phyloP scores from a whole-genome alignment of 2,888 invertebrate species.

The Octonoba sinensis region DNA sequence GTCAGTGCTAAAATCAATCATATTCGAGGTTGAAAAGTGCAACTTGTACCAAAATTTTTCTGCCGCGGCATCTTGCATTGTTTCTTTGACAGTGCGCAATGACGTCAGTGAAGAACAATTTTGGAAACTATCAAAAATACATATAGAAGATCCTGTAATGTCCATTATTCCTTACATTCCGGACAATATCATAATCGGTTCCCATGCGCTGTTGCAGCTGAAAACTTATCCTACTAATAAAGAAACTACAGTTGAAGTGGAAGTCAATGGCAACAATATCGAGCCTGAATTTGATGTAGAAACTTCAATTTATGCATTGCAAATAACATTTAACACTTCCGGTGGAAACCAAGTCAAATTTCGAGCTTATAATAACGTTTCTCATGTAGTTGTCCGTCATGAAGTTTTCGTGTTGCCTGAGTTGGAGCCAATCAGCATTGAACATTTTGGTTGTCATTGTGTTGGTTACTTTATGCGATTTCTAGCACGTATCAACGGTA shows the following conservation, averaged over 20 bases:
- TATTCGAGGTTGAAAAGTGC: neutral
- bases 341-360: conserved; percentile 4
- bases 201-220: neutral
- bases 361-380: conserved; percentile 36
- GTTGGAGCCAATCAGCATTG: conserved; percentile 8
- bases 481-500: conserved; percentile 22
- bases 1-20: neutral
- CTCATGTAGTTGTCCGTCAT: neutral
- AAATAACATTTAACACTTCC: neutral
- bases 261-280: neutral
- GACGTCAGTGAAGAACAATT: neutral
- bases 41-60: neutral
- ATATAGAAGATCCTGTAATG: conserved; percentile 15
- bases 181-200: neutral
- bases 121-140: conserved; percentile 2
- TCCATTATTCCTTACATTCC: conserved; percentile 3
- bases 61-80: neutral
- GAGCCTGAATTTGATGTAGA: neutral
- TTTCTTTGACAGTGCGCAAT: conserved; percentile 5
- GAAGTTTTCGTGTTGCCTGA: conserved; percentile 3
- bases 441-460: conserved; percentile 1
- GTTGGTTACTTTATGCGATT: conserved; percentile 13
- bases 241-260: neutral
- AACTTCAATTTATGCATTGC: conserved; percentile 4
- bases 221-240: neutral